A percentile compares a stretch with the other conserved stretches of the same genome.
Evolutionary conservation across 2,113 vertebrate species (phyloP).

Genomic region (Ceuthmochares aereus): DNA sequence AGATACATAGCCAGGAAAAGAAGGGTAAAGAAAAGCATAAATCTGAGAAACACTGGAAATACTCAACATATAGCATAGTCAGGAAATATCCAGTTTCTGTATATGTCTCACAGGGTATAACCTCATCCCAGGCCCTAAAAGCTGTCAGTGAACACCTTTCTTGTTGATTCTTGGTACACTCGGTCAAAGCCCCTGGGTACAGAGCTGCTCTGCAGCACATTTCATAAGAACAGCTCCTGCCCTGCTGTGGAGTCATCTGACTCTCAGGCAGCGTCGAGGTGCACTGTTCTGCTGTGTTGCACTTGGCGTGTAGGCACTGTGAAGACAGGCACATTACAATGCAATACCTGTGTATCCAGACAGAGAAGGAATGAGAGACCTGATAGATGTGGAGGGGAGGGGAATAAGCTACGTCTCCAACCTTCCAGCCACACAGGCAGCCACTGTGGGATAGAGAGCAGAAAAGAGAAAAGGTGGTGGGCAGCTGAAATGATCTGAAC

Average conservation of each 20-base stretch:
- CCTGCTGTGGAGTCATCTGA: neutral
- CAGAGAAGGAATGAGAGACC: neutral
- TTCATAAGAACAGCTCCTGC: neutral
- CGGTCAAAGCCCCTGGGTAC: neutral
- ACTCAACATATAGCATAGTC: neutral
- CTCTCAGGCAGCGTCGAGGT: neutral
- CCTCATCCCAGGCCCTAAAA: neutral
- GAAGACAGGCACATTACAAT: neutral
- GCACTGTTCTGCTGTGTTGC: neutral
- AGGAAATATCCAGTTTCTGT: neutral
- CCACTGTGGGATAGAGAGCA: neutral
- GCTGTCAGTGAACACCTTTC: neutral
- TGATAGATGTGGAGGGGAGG: neutral
- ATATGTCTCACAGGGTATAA: neutral
- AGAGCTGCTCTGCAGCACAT: neutral
- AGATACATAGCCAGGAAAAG: neutral
- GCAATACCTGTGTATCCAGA: neutral
- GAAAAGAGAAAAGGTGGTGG: rapidly evolving
- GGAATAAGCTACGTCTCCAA: neutral
- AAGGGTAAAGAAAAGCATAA: neutral
- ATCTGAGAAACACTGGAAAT: neutral
- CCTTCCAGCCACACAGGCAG: neutral
- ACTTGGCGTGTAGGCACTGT: neutral
- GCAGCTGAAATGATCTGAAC: neutral
- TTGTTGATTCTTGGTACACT: neutral